Base-by-base conservation (phyloP, 2,797 vertebrate genomes). In the Esox lucius region DNA sequence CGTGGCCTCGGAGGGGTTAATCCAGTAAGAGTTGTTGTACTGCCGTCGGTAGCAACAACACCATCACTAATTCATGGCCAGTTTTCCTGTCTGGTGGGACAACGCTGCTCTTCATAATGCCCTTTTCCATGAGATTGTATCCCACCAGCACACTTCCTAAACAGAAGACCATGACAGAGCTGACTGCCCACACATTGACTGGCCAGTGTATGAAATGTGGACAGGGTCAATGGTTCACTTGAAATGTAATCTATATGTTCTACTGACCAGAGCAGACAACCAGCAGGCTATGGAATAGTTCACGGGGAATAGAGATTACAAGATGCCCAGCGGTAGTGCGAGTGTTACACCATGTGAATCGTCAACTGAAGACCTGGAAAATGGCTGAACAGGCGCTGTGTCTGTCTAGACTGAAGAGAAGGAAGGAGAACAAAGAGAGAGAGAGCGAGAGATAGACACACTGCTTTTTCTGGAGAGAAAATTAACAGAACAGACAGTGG, bases 1-100 rank as follows among this genome's bases (percentile, higher is more conserved):
- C 7, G 28, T 35, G 5, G 49, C 74, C 77, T 84, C 64, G 73
- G 73, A 86, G 19, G 76, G 80, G 79, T 89, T 87, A 80, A 86
- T 68, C 59, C 24, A 75, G 68, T 75, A 59, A 74, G 42, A 65
- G 73, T 78, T 73, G 78, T 78, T 53, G 80, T 71, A 49, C 62
- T 48, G 12, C 76, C 76, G 81, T 82, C 78, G 77, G 86, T 73
- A 80, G 80, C 81, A 90, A 85, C 75, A 89, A 86, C 84, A 85
- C 73, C 77, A 92, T 93, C 80, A 92, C 87, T 90, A 91, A 93
- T 94, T 93, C 87, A 93, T 92, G 73, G 73, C 6, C 82, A 85
- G 70, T 78, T 62, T 84, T 90, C 71, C 75, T 79, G 77, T 82
- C 85, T 83, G 70, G 68, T 74, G 86, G 87, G 80, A 84, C 81